A percentile compares a stretch with the other conserved stretches of the same genome.
Evolutionary conservation across 2,113 vertebrate species (phyloP).

Genomic region (Centrocercus urophasianus): DNA sequence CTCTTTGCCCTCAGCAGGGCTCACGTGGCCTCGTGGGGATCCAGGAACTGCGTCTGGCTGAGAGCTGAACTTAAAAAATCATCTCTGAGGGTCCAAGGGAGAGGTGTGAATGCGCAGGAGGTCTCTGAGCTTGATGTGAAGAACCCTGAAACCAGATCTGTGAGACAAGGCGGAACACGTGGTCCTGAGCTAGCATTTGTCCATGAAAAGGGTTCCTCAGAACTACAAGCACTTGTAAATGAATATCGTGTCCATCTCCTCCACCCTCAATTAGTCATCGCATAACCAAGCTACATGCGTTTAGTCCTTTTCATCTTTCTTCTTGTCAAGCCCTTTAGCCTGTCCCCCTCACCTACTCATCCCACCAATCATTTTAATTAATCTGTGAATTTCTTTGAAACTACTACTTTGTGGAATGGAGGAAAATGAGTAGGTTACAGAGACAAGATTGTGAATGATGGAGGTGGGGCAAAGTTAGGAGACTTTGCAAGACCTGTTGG

Average conservation of each 20-base stretch:
- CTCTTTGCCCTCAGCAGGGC: constrained; percentile 10
- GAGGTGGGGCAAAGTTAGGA: constrained; percentile 61
- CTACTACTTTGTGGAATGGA: constrained; percentile 70
- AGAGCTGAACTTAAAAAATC: background rate
- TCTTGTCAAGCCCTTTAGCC: constrained; percentile 68
- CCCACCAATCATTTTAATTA: constrained; percentile 73
- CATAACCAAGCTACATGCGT: constrained; percentile 50
- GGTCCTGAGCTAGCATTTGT: background rate
- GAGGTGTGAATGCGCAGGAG: background rate
- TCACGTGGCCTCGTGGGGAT: background rate
- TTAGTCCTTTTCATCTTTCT: constrained; percentile 72
- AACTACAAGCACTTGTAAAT: constrained; percentile 55
- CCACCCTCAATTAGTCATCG: constrained; percentile 70
- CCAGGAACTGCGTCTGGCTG: background rate
- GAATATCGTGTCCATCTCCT: constrained; percentile 72
- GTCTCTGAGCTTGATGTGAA: background rate
- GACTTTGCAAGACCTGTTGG: constrained; percentile 64
- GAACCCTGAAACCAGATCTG: background rate
- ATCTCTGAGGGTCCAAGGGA: background rate
- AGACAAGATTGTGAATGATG: constrained; percentile 62
- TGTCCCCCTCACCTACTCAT: constrained; percentile 69
- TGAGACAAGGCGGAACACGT: background rate
- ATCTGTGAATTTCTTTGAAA: constrained; percentile 73
- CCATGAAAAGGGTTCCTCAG: constrained; percentile 29
- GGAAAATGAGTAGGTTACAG: constrained; percentile 69